Base-by-base conservation (phyloP, 2,797 vertebrate species). In the Gobionotothen gibberifrons region DNA sequence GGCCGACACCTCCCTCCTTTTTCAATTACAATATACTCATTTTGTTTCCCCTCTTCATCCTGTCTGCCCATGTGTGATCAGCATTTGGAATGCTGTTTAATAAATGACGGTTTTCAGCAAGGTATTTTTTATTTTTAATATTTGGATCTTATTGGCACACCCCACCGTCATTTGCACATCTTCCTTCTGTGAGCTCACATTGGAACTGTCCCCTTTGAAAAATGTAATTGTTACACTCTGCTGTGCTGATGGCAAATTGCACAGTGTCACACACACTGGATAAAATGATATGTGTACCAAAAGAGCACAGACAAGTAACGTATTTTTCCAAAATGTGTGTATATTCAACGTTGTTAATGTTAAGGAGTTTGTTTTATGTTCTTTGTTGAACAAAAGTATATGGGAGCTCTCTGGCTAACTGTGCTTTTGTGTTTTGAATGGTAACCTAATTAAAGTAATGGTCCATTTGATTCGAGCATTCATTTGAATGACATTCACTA, bases 211-310 rank as follows among this genome's bases (percentile, higher is more conserved):
- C 48, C 40, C 55, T 61, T 83, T 53, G 42, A 19, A 69, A 52
- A 83, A 72, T 76, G 49, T 72, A 83, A 74, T 26, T 14, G 19
- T 44, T 43, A 71, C 71, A 78, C 62, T 61, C 21, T 48, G 65
- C 44, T 57, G 19, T 8, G 42, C 44, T 57, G 56, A 62, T 55
- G 69, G 53, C 60, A 64, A 75, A 84, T 81, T 71, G 69, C 32
- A 52, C 32, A 52, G 51, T 62, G 79, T 77, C 68, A 64, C 68
- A 32, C 9, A 54, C 14, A 19, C 12, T 39, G n/a, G 60, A 67
- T 22, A 44, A 55, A 59, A 13, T 60, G 43, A 60, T 3, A 63
- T 9, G 9, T 39, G 15, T 21, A 13, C n/a, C 60, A 51, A 47
- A 51, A 51, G 17, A 29, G 6, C 29, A 2, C 26, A 62, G 29